phyloP scores from a whole-genome alignment of 2,797 vertebrate species.

The Siniperca scherzeri region DNA sequence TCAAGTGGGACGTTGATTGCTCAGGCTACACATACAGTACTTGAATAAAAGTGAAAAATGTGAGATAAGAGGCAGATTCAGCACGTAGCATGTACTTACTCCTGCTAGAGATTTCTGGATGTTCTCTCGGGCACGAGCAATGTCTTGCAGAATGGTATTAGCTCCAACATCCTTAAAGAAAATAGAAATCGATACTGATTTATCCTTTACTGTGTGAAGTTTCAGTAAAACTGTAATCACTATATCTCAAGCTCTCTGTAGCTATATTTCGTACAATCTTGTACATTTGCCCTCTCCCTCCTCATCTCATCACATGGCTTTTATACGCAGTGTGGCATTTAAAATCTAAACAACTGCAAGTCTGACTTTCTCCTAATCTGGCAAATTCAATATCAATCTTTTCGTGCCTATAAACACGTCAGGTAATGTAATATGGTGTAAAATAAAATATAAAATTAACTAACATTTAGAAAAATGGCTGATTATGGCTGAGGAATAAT shows the following conservation, averaged over 20 bases:
- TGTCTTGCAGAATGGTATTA: conserved; percentile 96
- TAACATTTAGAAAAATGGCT: not conserved
- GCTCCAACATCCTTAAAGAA: conserved; percentile 91
- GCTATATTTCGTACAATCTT: not conserved
- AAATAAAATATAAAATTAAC: not conserved
- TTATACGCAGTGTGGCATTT: not conserved
- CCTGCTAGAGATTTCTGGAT: conserved; percentile 99
- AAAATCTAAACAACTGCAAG: not conserved
- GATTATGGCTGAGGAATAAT: too few relatives aligned
- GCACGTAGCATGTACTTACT: conserved; percentile 86
- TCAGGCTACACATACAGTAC: not conserved
- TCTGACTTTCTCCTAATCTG: not conserved
- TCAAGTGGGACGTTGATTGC: not conserved
- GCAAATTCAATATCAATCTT: not conserved
- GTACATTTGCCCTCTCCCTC: not conserved
- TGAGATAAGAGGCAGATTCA: not conserved
- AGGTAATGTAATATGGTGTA: not conserved
- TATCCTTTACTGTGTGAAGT: not conserved
- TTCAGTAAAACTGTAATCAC: not conserved
- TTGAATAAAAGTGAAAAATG: not conserved
- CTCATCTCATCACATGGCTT: rapidly evolving
- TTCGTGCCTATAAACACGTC: not conserved
- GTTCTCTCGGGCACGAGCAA: conserved; percentile 96
- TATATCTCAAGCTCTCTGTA: not conserved
- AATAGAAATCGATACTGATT: not conserved